Evolutionary conservation across 1,140 invertebrate genomes (phyloP), one percentile per base, ranked within the genome.

Genomic region (Anagrus nilaparvatae): DNA sequence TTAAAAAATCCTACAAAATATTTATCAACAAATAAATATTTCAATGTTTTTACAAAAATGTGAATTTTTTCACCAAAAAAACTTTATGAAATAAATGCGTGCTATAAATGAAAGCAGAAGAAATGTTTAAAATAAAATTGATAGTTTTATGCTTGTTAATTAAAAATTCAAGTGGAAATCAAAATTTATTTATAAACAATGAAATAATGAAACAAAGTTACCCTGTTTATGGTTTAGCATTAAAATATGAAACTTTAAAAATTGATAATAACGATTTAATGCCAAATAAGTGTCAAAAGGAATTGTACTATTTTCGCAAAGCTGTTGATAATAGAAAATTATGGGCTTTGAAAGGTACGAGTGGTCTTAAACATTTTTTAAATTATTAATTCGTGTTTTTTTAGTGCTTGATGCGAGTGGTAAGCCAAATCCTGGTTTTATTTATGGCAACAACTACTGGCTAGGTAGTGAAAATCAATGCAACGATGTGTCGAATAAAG

Each of bases 381-480:
- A n/a, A 40, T 24, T 40, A 18, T 40, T 38, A 28, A 14, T 17
- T 24, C 29, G 17, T 44, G 29, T 2, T 20, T 39, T 45, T 30
- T 46, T 45, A 75, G 72, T 67, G 49, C 41, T 73, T 9, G 72
- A 75, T 42, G 53, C 68, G 4, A 73, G 67, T 37, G 73, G 73
- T 1, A 43, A 48, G 35, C 62, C 68, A 16, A 53, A 48, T 3
- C 14, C 58, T 0, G 68, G 69, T 5, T 70, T 73, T 24, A 40
- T 65, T 6, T 65, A 63, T 17, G 71, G 70, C 3, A 67, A 72
- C 43, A 73, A 70, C 49, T 65, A 61, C 27, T 75, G 72, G 72
- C 2, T 70, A 16, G 73, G 73, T 0, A 53, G 51, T n/a, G 42
- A 48, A 13, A 54, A 28, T 6, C 61, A 71, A 13, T 73, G 72